Evolutionary conservation across 2,113 vertebrate genomes (phyloP), one percentile per base, ranked within the genome.

Genomic region (Mus pahari): DNA sequence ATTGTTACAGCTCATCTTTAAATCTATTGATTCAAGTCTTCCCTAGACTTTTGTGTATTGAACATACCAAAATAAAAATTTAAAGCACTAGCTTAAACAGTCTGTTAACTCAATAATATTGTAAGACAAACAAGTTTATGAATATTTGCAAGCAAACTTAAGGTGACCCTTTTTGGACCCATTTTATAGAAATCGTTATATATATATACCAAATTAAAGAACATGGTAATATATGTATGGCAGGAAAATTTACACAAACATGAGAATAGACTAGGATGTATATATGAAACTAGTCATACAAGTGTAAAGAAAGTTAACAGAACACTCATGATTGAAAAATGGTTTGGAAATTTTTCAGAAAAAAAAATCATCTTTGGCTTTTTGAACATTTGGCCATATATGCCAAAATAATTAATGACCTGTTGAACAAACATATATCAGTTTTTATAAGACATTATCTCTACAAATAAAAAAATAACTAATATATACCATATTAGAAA

Each of bases 381-480:
- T 81, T 26, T 87, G 4, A 79, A 91, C n/a, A 53, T 94, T 94
- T 74, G 45, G 4, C 78, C 91, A 74, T 71, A 89, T 58, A 62
- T 89, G 70, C 19, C 19, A 70, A 28, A 66, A 68, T 45, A 93
- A 70, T 19, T 2, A 55, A 33, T 53, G 16, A 4, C 55, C n/a
- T 71, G 9, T 42, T 87, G 83, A 84, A 45, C 7, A 58, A 88
- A 93, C 55, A 84, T 86, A 62, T 86, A 11, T 5, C 16, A 89
- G 3, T 74, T 75, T 90, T 88, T 83, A 66, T 92, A 78, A 71
- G 66, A 8, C 12, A 28, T 84, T 93, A 79, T 79, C 31, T 0
- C 26, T 94, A 70, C 42, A 16, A 92, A 79, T 53, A 28, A 24
- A 78, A 53, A 78, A 33, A 6, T 28, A 77, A 48, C 45, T 16